Evolutionary conservation across 2,113 vertebrate species (phyloP).

Genomic region (Semicossyphus pulcher): DNA sequence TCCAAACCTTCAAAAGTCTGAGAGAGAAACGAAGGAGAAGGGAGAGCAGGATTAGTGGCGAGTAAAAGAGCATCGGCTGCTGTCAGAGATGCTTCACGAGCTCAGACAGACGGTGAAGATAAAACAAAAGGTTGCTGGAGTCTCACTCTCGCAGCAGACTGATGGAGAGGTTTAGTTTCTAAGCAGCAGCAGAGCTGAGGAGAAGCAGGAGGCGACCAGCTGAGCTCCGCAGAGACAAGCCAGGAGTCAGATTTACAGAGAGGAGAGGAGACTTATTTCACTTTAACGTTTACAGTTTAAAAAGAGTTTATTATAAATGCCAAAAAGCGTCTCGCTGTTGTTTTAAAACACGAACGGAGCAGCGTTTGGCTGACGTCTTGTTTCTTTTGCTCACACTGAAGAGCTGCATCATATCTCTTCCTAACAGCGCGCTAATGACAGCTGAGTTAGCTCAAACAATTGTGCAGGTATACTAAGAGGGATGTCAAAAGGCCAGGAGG

Average conservation of each 20-base stretch:
- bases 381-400: too few species aligned
- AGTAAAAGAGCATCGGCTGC: constrained; percentile 37
- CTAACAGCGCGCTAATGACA: too few species aligned
- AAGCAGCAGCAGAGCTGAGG: constrained; percentile 53
- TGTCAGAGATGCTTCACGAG: constrained; percentile 42
- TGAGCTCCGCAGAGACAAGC: neutral
- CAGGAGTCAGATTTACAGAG: constrained; percentile 1
- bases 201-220: constrained; percentile 41
- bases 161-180: constrained; percentile 62
- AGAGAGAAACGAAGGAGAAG: neutral
- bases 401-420: too few species aligned
- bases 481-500: too few species aligned
- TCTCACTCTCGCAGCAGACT: constrained; percentile 42
- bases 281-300: too few species aligned
- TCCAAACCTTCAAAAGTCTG: neutral
- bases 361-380: too few species aligned
- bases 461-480: too few species aligned
- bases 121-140: constrained; percentile 48
- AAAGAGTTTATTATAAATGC: too few species aligned
- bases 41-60: neutral
- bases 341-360: too few species aligned
- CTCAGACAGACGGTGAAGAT: constrained; percentile 28
- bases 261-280: neutral
- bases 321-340: too few species aligned
- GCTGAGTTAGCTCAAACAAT: too few species aligned